phyloP scores from a whole-genome alignment of 2,888 invertebrate species.

The Ormyrus rosae region DNA sequence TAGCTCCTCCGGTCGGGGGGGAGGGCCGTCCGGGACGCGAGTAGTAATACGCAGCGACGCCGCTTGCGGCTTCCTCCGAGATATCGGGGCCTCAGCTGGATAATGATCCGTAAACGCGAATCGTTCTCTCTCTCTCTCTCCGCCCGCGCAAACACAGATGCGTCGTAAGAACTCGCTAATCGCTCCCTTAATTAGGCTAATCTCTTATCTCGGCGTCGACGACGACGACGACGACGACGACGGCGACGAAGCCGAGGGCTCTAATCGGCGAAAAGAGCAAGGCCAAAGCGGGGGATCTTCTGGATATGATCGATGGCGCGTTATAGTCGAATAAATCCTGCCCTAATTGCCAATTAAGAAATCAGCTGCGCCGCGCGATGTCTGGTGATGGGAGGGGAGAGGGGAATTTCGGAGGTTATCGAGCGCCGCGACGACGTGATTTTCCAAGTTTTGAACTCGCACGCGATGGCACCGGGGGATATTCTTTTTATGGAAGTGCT shows the following conservation, averaged over 20 bases:
- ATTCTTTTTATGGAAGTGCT: too few relatives aligned
- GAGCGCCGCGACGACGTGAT: neutral
- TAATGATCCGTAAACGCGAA: constrained; percentile 62
- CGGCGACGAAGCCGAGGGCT: neutral
- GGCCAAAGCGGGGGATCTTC: neutral
- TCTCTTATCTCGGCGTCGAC: constrained; percentile 58
- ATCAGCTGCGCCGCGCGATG: constrained; percentile 19
- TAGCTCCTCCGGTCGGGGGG: neutral
- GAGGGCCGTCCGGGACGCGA: neutral
- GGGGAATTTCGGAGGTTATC: neutral
- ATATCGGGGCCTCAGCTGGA: constrained; percentile 59
- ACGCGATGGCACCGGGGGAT: too few relatives aligned
- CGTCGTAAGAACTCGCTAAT: constrained; percentile 63
- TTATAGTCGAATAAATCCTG: constrained; percentile 52
- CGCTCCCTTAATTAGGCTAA: constrained; percentile 69
- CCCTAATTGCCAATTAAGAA: constrained; percentile 54
- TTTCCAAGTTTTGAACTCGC: too few relatives aligned
- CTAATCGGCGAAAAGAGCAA: constrained; percentile 17
- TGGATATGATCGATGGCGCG: constrained; percentile 38
- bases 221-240: neutral
- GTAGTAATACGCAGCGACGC: constrained; percentile 15
- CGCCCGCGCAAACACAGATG: constrained; percentile 28
- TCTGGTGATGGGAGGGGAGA: neutral
- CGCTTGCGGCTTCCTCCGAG: constrained; percentile 13
- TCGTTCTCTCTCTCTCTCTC: neutral